Conservation (phyloP, 1,140 invertebrate species). For the Hypothenemus hampei region DNA sequence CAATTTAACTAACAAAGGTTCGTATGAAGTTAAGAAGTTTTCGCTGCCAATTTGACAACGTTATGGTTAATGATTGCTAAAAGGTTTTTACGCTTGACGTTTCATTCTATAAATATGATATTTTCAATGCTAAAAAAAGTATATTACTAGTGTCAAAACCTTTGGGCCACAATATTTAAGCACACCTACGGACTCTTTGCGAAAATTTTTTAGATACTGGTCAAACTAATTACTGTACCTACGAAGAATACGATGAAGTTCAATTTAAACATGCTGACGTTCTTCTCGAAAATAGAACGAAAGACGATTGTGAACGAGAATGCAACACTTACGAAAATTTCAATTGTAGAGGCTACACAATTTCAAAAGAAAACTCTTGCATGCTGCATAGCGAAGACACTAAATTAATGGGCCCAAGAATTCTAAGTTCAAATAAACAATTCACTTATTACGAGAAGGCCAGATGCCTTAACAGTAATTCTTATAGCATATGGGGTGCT, state of each 20-base stretch:
- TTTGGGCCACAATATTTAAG: not conserved
- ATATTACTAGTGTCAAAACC: no score
- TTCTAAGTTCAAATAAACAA: slow-evolving; percentile 39
- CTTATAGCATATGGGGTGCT: not conserved
- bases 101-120: no score
- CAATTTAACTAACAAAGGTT: not conserved
- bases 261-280: slow-evolving; percentile 35
- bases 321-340: slow-evolving; percentile 35
- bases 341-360: slow-evolving; percentile 40
- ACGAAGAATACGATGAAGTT: slow-evolving; percentile 43
- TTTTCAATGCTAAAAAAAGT: no score
- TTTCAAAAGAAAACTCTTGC: slow-evolving; percentile 36
- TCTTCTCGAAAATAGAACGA: slow-evolving; percentile 30
- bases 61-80: no score
- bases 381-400: slow-evolving; percentile 50
- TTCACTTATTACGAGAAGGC: slow-evolving; percentile 49
- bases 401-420: slow-evolving; percentile 48
- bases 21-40: not conserved
- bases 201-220: no score
- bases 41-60: no score
- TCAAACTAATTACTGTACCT: slow-evolving; percentile 40
- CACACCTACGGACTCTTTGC: no score
- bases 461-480: slow-evolving; percentile 49
- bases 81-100: no score
- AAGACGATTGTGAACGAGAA: slow-evolving; percentile 38